Evolutionary conservation across 2,113 vertebrate genomes (phyloP), one percentile per base, ranked within the genome.

Genomic region (Trogon melanurus): DNA sequence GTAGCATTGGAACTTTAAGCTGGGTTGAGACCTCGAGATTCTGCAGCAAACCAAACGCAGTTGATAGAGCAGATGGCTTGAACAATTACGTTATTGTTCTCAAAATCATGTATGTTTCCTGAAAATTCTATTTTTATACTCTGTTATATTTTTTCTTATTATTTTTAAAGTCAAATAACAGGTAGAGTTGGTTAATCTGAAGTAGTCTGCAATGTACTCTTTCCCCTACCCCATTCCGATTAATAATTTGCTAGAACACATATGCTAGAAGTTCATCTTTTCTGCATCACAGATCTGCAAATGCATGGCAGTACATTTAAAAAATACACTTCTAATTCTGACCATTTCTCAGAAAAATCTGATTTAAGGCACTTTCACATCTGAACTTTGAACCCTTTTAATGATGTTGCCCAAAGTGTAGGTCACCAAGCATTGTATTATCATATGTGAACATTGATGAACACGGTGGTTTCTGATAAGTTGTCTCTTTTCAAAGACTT

Each of bases 11-110:
- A 36, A 30, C 29, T 54, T 76, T 53, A 54, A 11, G 70, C 51
- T 54, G 41, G 8, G 4, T 21, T 92, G 45, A 66, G 44, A 67
- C 10, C 7, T 75, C 0, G 0, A 69, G 4, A 8, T 64, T 75
- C n/a, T 47, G 38, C 53, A 67, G 23, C 47, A 67, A 64, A 8
- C 2, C 41, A 47, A 45, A 79, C n/a, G 36, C 7, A 71, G 10
- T 36, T 67, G 53, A 65, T 20, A 62, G n/a, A 34, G 56, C 13
- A 74, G 75, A 64, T 44, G 20, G 5, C 45, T 75, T 74, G 18
- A 29, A 58, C 44, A 67, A 22, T 50, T 62, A 48, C 19, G 23
- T 78, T 3, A 10, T 51, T 89, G 5, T 56, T 83, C 50, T 60
- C 17, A 70, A 17, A 78, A 92, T 72, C 4, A 67, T 22, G 67